These are phyloP conservation scores for Manis crassicaudata DNA, from an alignment of 2,797 vertebrate genomes.

Conservation along the genomic window DNA sequence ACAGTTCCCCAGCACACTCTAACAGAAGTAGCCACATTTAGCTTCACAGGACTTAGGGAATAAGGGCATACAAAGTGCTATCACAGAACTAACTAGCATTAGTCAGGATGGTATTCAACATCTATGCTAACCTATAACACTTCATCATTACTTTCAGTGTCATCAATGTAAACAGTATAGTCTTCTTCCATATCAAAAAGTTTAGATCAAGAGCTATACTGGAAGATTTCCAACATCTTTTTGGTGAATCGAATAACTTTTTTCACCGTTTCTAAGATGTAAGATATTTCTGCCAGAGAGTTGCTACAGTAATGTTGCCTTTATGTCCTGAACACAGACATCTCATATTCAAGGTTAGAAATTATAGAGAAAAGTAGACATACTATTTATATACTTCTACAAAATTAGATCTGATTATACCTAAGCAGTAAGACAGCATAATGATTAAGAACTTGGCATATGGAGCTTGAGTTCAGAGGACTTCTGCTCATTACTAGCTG, in stretches of 20 bases:
- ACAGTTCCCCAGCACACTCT: background rate
- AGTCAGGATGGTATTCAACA: constrained; percentile 39
- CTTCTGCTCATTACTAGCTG: background rate
- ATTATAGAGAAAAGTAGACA: background rate
- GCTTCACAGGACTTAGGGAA: background rate
- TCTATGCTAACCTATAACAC: constrained; percentile 48
- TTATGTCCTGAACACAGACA: constrained; percentile 66
- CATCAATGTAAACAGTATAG: constrained; percentile 43
- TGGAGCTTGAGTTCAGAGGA: background rate
- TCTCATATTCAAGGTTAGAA: background rate
- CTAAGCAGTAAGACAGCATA: background rate
- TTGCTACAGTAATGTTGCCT: constrained; percentile 72
- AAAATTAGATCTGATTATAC: background rate
- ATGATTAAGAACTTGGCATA: background rate
- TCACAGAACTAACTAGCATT: constrained; percentile 63
- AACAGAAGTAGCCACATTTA: background rate
- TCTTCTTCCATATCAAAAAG: constrained; percentile 59
- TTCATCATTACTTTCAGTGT: constrained; percentile 70
- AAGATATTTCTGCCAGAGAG: constrained; percentile 41
- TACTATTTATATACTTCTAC: background rate
- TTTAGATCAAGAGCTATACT: constrained; percentile 60
- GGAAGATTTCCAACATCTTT: constrained; percentile 71
- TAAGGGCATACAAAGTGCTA: constrained; percentile 43
- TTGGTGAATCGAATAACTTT: constrained; percentile 57
- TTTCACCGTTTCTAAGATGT: constrained; percentile 64